Conservation (phyloP, 2,888 invertebrate genomes). For the Aspidiotus destructor region DNA sequence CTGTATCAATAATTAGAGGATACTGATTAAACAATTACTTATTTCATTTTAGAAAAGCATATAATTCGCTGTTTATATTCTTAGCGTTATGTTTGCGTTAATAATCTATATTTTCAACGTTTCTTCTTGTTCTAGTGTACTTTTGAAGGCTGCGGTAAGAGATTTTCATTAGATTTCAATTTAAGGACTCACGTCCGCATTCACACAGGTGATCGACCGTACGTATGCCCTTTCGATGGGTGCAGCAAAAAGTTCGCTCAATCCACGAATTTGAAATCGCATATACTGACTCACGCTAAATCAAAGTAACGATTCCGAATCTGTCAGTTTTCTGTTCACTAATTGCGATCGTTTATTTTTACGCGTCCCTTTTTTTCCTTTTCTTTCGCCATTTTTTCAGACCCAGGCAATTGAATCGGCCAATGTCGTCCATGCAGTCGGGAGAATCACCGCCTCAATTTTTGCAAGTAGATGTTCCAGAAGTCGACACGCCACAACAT, state of each 20-base stretch:
- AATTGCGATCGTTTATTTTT: too few species aligned
- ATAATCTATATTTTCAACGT: neutral
- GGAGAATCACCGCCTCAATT: slow-evolving; percentile 44
- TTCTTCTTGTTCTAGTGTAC: slow-evolving; percentile 55
- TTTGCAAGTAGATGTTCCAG: slow-evolving; percentile 63
- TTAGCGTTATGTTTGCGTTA: too few species aligned
- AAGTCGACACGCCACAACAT: slow-evolving; percentile 60
- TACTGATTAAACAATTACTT: too few species aligned
- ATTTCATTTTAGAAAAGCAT: too few species aligned
- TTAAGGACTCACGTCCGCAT: slow-evolving; percentile 96
- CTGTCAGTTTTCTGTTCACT: too few species aligned
- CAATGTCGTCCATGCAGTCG: slow-evolving; percentile 12
- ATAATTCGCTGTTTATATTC: too few species aligned
- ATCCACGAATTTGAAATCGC: slow-evolving; percentile 95
- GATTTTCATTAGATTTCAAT: slow-evolving; percentile 94
- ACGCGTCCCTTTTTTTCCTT: too few species aligned
- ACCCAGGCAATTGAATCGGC: slow-evolving; percentile 26
- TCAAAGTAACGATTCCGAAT: slow-evolving; percentile 64
- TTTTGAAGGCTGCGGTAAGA: slow-evolving; percentile 93
- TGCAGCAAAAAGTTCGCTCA: slow-evolving; percentile 99
- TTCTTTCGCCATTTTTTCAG: neutral
- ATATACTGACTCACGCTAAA: slow-evolving; percentile 95
- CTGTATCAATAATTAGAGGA: too few species aligned
- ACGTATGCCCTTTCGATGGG: slow-evolving; percentile 96
- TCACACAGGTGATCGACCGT: slow-evolving; percentile 94